These are phyloP conservation scores for Drosophila nr. perissopoda DNA, from an alignment of 2,888 invertebrate genomes.

Conservation along the genomic window DNA sequence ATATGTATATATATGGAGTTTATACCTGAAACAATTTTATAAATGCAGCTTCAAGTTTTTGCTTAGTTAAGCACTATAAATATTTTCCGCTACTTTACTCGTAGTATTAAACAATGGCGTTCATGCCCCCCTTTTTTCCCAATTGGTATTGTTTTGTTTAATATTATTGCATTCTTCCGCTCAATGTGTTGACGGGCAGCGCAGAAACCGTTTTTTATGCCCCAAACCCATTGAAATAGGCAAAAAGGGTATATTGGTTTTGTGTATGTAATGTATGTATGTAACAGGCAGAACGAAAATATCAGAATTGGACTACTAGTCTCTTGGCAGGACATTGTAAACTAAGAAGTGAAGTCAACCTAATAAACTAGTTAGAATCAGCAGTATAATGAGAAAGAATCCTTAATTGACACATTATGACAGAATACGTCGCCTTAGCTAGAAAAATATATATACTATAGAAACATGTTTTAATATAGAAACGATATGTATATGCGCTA, in stretches of 20 bases:
- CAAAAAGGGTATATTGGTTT: not conserved
- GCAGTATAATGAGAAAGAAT: no score
- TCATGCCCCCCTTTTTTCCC: conserved; percentile 23
- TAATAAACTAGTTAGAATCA: no score
- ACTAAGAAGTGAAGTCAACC: no score
- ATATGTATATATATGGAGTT: not conserved
- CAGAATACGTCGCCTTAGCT: no score
- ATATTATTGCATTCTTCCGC: conserved; percentile 72
- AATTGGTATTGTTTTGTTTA: conserved; percentile 33
- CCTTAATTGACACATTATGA: no score
- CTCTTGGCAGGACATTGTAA: no score
- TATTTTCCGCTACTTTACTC: not conserved
- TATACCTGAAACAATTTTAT: conserved; percentile 5
- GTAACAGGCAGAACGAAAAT: no score
- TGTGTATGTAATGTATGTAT: not conserved
- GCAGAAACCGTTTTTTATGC: conserved; percentile 12
- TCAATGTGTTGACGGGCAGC: conserved; percentile 54
- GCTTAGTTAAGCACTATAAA: not conserved
- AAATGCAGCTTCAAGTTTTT: not conserved
- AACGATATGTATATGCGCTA: no score
- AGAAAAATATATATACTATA: no score
- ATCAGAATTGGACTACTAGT: no score
- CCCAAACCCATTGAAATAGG: not conserved
- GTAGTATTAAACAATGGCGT: not conserved
- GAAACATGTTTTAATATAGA: no score